These are phyloP conservation scores for Nixonia krombeini DNA, from an alignment of 1,140 invertebrate genomes.

Conservation along the genomic window DNA sequence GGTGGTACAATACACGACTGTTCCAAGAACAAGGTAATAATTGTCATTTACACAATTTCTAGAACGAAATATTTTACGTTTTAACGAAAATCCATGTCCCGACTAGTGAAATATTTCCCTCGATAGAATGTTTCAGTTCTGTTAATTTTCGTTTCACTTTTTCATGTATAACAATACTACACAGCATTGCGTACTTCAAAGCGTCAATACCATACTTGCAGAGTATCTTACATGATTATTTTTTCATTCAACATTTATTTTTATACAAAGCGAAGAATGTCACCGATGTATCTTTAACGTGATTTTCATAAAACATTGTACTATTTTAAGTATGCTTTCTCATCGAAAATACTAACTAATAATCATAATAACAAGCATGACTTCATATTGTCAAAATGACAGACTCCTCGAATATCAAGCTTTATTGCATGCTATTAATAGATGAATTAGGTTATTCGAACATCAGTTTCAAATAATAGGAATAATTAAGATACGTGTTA, in stretches of 20 bases:
- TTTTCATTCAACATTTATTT: too few relatives aligned
- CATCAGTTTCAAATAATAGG: constrained; percentile 54
- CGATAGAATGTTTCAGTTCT: neutral
- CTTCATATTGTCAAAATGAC: neutral
- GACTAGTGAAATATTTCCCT: neutral
- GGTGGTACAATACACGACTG: constrained; percentile 36
- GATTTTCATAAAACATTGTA: too few relatives aligned
- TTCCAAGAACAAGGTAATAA: constrained; percentile 37
- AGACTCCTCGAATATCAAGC: constrained; percentile 27
- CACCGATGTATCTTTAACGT: too few relatives aligned
- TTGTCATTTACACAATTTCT: constrained; percentile 24
- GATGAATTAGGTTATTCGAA: constrained; percentile 53
- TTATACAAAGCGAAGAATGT: too few relatives aligned
- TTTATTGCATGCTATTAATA: constrained; percentile 54
- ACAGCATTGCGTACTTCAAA: constrained; percentile 51
- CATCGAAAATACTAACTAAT: neutral
- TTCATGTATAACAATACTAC: constrained; percentile 6
- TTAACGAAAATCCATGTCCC: neutral
- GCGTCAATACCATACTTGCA: constrained; percentile 22
- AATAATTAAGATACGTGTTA: too few relatives aligned
- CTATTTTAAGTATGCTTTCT: too few relatives aligned
- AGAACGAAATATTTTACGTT: neutral
- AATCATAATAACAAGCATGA: neutral
- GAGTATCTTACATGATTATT: too few relatives aligned
- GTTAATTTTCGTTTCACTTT: neutral